phyloP scores from a whole-genome alignment of 2,113 vertebrate genomes.

The Zosterops borbonicus region DNA sequence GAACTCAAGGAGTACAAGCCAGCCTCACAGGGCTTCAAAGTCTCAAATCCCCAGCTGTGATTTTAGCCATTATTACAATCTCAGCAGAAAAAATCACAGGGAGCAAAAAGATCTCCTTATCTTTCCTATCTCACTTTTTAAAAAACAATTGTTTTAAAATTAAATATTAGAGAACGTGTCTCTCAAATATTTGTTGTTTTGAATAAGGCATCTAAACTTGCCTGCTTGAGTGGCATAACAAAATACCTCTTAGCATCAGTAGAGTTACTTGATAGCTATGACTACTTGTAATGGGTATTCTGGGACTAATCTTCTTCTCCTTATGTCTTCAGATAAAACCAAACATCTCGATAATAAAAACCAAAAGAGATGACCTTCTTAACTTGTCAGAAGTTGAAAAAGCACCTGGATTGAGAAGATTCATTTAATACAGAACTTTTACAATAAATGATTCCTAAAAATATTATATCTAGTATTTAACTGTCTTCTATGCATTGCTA shows the following conservation, averaged over 20 bases:
- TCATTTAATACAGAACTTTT: background rate
- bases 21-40: fast-evolving
- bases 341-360: background rate
- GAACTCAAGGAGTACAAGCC: background rate
- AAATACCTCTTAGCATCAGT: background rate
- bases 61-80: background rate
- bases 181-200: background rate
- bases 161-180: background rate
- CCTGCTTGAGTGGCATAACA: background rate
- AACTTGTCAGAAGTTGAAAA: background rate
- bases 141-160: background rate
- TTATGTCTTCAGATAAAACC: background rate
- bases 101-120: background rate
- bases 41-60: background rate
- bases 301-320: background rate
- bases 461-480: background rate
- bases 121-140: fast-evolving
- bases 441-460: background rate
- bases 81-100: background rate
- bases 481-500: background rate
- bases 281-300: background rate
- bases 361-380: background rate
- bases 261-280: background rate
- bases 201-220: background rate
- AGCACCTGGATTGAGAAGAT: background rate